These are phyloP conservation scores for Luperina testacea DNA, from an alignment of 2,888 invertebrate genomes.

Conservation along the genomic window DNA sequence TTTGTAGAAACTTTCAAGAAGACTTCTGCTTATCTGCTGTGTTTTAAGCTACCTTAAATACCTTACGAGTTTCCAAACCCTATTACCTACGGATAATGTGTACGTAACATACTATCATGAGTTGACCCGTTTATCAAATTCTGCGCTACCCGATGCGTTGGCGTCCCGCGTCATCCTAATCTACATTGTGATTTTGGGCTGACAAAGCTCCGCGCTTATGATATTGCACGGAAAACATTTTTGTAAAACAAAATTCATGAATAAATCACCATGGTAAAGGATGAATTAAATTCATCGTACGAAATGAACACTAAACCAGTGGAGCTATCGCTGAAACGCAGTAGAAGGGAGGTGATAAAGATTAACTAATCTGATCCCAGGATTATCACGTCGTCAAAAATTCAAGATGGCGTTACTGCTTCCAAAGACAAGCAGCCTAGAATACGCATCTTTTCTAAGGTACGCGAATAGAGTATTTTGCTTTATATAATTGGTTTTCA, in stretches of 20 bases:
- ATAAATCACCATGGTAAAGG: slow-evolving; percentile 47
- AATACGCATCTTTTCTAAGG: neutral
- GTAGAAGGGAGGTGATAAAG: neutral
- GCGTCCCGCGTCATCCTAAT: slow-evolving; percentile 10
- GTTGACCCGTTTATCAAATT: neutral
- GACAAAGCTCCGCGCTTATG: slow-evolving; percentile 48
- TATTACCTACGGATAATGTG: neutral
- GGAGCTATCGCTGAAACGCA: neutral
- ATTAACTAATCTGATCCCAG: neutral
- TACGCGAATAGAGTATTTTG: neutral
- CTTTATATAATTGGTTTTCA: neutral
- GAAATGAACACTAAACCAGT: neutral
- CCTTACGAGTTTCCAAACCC: neutral
- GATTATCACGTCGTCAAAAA: neutral
- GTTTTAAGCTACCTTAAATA: neutral
- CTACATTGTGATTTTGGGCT: slow-evolving; percentile 41
- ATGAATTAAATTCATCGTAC: slow-evolving; percentile 24
- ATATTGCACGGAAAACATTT: slow-evolving; percentile 50
- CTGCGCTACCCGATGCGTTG: slow-evolving; percentile 1
- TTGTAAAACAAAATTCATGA: slow-evolving; percentile 47
- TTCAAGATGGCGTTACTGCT: neutral
- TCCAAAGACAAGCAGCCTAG: neutral
- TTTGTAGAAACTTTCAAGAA: neutral
- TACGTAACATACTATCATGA: neutral
- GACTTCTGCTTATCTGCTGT: too few relatives aligned